Percentiles rank a stretch among this genome's conserved stretches.
Conservation (phyloP, 2,888 invertebrate genomes). For the Dryococelus australis region DNA sequence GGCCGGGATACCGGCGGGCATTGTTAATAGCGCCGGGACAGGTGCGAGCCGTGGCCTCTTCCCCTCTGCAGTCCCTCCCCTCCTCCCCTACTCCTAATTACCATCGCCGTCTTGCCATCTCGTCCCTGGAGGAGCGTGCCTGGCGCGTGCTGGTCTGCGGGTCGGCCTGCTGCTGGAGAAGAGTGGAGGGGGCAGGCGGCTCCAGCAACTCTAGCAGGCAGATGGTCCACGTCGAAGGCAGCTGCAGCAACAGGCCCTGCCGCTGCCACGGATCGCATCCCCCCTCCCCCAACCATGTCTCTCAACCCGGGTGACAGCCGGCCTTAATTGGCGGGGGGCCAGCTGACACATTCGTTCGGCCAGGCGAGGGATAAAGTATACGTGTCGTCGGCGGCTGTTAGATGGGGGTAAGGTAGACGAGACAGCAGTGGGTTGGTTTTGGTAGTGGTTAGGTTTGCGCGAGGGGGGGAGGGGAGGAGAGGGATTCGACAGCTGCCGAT, state of each 20-base stretch:
- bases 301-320: background rate
- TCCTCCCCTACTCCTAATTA: background rate
- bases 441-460: too few relatives aligned
- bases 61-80: background rate
- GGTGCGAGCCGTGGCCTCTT: conserved; percentile 25
- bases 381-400: too few relatives aligned
- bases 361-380: background rate
- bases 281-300: background rate
- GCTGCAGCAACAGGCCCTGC: background rate
- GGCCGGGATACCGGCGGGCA: conserved; percentile 29
- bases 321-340: background rate
- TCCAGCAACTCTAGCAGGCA: background rate
- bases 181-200: conserved; percentile 4
- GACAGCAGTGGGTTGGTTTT: too few relatives aligned
- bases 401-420: too few relatives aligned
- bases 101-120: background rate
- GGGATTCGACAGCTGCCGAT: background rate
- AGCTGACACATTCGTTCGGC: background rate
- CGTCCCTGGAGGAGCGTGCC: conserved; percentile 38
- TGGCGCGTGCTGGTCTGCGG: conserved; percentile 37
- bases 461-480: too few relatives aligned
- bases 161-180: background rate
- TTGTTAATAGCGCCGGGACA: conserved; percentile 5
- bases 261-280: background rate
- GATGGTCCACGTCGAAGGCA: background rate